These are phyloP conservation scores for Gephyroberyx darwinii DNA, from an alignment of 2,797 vertebrate genomes.

Conservation along the genomic window DNA sequence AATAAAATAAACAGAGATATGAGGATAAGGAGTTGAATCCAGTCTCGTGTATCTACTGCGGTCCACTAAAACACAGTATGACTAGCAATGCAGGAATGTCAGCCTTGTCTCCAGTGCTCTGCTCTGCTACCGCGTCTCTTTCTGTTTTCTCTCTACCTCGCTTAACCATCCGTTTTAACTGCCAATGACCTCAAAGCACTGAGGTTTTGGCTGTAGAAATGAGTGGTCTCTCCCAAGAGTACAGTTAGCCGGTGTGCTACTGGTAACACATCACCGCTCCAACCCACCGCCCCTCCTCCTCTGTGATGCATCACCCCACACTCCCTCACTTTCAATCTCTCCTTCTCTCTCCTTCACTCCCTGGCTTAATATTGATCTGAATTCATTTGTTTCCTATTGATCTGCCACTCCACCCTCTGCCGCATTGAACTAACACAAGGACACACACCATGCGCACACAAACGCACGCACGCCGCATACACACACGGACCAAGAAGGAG, in stretches of 20 bases:
- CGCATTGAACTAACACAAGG: conserved; percentile 82
- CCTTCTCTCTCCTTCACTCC: conserved; percentile 73
- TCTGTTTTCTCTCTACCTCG: conserved; percentile 43
- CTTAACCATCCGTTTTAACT: conserved; percentile 67
- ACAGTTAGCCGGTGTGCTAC: conserved; percentile 67
- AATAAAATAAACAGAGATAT: background rate
- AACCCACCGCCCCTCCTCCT: conserved; percentile 46
- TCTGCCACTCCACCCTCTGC: conserved; percentile 81
- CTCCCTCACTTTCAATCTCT: conserved; percentile 68
- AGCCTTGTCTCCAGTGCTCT: background rate
- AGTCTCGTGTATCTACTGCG: background rate
- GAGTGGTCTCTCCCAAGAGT: conserved; percentile 70
- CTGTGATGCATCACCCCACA: conserved; percentile 63
- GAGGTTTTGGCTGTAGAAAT: conserved; percentile 66
- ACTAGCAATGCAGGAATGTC: conserved; percentile 34
- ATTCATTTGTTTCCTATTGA: conserved; percentile 86
- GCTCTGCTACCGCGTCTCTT: conserved; percentile 30
- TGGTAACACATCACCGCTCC: conserved; percentile 65
- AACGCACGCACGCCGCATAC: conserved; percentile 17
- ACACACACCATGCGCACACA: conserved; percentile 65
- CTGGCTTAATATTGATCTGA: conserved; percentile 81
- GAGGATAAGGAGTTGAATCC: background rate
- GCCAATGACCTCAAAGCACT: conserved; percentile 63
- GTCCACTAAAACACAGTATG: conserved; percentile 15
- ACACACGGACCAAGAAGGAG: conserved; percentile 21